Evolutionary conservation across 2,113 vertebrate species (phyloP).

Genomic region (Scophthalmus maximus): DNA sequence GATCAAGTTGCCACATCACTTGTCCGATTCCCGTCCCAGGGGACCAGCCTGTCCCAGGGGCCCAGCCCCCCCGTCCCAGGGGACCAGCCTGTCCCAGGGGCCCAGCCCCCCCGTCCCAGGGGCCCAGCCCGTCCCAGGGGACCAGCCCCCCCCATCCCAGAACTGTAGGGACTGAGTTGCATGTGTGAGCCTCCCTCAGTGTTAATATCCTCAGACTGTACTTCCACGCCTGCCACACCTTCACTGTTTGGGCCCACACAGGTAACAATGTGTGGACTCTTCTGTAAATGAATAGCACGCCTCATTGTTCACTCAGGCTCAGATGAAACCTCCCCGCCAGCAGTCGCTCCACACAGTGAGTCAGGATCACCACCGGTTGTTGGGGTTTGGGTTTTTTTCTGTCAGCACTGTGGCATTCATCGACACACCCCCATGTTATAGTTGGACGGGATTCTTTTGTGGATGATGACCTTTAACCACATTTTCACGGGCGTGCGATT

Average conservation of each 20-base stretch:
- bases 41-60: neutral
- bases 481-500: neutral
- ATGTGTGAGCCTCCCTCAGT: neutral
- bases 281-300: constrained; percentile 10
- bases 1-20: neutral
- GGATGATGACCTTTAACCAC: constrained; percentile 8
- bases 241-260: neutral
- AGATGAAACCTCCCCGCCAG: neutral
- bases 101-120: too few relatives aligned
- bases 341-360: constrained; percentile 30
- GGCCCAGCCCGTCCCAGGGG: neutral
- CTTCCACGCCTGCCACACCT: constrained; percentile 6
- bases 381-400: too few relatives aligned
- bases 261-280: neutral
- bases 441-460: constrained; percentile 40
- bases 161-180: neutral
- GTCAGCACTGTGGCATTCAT: constrained; percentile 38
- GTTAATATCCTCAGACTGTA: too few relatives aligned
- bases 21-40: too few relatives aligned
- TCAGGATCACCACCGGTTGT: constrained; percentile 36
- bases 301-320: constrained; percentile 22
- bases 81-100: neutral
- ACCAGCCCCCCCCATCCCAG: too few relatives aligned
- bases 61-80: too few relatives aligned
- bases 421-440: constrained; percentile 47